Evolutionary conservation across 1,140 invertebrate genomes (phyloP), one percentile per base, ranked within the genome.

Genomic region (Maniola jurtina): DNA sequence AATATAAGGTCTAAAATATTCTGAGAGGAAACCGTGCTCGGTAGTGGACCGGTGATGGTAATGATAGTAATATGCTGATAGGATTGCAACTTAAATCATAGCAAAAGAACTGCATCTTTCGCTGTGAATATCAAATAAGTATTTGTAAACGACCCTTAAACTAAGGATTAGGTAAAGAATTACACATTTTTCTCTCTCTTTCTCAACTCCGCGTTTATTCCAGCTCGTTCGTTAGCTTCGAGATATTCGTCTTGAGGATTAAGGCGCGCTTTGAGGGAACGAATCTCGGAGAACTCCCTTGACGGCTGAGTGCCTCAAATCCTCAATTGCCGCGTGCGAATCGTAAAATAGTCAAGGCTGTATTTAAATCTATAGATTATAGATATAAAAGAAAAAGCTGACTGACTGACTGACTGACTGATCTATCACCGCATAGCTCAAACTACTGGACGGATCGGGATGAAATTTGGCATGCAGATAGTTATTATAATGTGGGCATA

Each of bases 191-290:
- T 82, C 83, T 79, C 65, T 68, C 14, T 70, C 82, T 78, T 80
- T 87, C 84, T 80, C 79, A 80, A 80, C 77, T 72, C 78, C 71
- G 79, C 81, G 87, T 86, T 89, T 87, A 86, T 86, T 83, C 78
- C 79, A 77, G 79, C 79, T 62, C 76, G 79, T 77, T 73, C 80
- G 79, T 86, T 80, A 86, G 79, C 16, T 89, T 84, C 81, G 77
- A 86, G 86, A 87, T 86, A 87, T 87, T 83, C 82, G 83, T 87
- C 83, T 84, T 83, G 71, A 74, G 84, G 84, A 87, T 89, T 89
- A 89, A 77, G 84, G 79, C 80, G 77, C 76, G 80, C 77, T 77
- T 81, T 81, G 73, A 79, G 73, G 64, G 79, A 80, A 83, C 77
- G 82, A 85, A 85, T 86, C 85, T 87, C 80, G 83, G 77, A 78